Conservation (phyloP, 35 echinoderm and acorn worm genomes). For the Hemicentrotus pulcherrimus region DNA sequence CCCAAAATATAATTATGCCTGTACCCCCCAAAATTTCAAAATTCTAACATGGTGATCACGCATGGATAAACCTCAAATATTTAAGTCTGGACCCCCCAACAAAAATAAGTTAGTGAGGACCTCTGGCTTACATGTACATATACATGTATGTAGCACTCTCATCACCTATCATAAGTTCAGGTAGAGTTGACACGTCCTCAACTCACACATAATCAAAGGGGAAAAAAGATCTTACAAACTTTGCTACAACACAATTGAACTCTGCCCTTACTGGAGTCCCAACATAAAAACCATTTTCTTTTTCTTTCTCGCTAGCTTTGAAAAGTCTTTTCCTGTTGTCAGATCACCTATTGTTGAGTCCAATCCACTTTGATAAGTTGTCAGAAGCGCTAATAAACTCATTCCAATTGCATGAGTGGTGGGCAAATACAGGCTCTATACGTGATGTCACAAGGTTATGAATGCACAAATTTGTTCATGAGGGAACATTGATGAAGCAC, state of each 20-base stretch:
- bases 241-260: neutral
- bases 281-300: neutral
- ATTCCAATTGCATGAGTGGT: slow-evolving; percentile 1
- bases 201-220: neutral
- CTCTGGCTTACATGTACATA: too few relatives aligned
- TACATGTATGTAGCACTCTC: too few relatives aligned
- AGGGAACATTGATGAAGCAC: slow-evolving; percentile 1
- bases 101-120: too few relatives aligned
- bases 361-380: neutral
- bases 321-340: neutral
- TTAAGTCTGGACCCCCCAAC: too few relatives aligned
- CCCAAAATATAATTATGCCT: too few relatives aligned
- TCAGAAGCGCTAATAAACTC: slow-evolving; percentile 11
- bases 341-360: neutral
- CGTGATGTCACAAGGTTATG: neutral
- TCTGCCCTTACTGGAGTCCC: neutral
- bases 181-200: neutral
- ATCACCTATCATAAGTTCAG: neutral
- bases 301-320: neutral
- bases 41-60: too few relatives aligned
- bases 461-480: slow-evolving; percentile 18
- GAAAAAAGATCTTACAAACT: neutral
- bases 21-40: too few relatives aligned
- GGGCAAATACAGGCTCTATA: neutral
- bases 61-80: too few relatives aligned